These are phyloP conservation scores for Falco punctatus DNA, from an alignment of 2,113 vertebrate species.

Conservation along the genomic window DNA sequence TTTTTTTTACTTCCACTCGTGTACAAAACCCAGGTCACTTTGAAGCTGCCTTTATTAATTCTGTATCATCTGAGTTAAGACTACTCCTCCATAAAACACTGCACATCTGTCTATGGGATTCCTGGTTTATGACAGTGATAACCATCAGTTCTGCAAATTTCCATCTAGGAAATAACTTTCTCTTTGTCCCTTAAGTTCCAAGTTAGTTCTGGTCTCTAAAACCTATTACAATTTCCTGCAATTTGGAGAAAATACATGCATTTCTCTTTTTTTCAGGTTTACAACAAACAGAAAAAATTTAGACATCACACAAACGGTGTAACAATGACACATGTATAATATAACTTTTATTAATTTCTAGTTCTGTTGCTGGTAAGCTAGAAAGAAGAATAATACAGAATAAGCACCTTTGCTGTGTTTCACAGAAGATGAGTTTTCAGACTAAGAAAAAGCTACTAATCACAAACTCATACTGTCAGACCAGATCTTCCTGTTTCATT, in stretches of 20 bases:
- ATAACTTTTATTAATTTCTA: neutral
- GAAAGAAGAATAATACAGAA: neutral
- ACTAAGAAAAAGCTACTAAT: neutral
- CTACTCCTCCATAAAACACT: accelerated
- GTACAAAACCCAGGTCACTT: neutral
- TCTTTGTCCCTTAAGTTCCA: neutral
- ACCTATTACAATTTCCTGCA: neutral
- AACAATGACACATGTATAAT: neutral
- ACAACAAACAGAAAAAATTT: neutral
- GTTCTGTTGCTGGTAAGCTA: neutral
- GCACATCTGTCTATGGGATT: neutral
- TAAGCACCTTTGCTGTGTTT: neutral
- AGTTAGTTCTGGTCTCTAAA: neutral
- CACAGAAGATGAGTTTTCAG: neutral
- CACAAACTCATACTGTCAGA: neutral
- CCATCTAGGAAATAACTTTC: neutral
- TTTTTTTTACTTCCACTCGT: neutral
- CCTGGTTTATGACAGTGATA: neutral
- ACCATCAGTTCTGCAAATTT: neutral
- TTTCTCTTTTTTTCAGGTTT: neutral
- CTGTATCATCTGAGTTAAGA: neutral
- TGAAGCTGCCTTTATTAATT: neutral
- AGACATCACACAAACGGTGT: neutral
- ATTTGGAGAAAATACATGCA: neutral
- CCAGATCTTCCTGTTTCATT: neutral